Percentiles rank a stretch among this genome's conserved stretches.
Evolutionary conservation across 2,797 vertebrate species (phyloP).

Genomic region (Poeciliopsis gracilis): DNA sequence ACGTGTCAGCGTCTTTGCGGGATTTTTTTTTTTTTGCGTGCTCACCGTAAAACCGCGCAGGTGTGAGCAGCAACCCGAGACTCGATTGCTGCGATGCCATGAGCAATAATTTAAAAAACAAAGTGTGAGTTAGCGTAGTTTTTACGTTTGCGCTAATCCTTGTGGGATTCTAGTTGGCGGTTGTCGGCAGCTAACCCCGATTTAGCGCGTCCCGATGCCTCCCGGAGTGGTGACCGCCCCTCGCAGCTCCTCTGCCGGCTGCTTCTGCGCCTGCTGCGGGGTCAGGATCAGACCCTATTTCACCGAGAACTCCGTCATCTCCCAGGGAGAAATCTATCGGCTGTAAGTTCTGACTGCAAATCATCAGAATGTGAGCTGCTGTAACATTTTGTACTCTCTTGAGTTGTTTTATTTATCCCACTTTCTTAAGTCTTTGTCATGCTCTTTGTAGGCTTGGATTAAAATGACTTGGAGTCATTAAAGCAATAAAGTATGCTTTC

Average conservation of each 20-base stretch:
- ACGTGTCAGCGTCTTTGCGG: background rate
- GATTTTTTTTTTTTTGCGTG: background rate
- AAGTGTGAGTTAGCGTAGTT: background rate
- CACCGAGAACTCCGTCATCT: conserved; percentile 86
- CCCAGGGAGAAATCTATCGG: conserved; percentile 85
- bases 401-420: background rate
- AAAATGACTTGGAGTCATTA: conserved; percentile 22
- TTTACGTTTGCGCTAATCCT: conserved; percentile 6
- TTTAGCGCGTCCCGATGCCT: conserved; percentile 71
- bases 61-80: background rate
- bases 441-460: background rate
- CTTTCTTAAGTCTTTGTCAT: background rate
- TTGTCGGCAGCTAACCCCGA: background rate
- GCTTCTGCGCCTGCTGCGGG: conserved; percentile 73
- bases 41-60: background rate
- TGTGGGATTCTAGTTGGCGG: background rate
- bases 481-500: too few relatives aligned
- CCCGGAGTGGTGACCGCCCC: conserved; percentile 73
- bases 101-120: background rate
- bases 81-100: background rate
- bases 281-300: conserved; percentile 85
- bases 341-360: conserved; percentile 82
- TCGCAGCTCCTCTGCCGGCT: conserved; percentile 69
- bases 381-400: background rate
- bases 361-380: background rate